Evolutionary conservation across 2,113 vertebrate genomes (phyloP).

Genomic region (Bothrops jararaca): DNA sequence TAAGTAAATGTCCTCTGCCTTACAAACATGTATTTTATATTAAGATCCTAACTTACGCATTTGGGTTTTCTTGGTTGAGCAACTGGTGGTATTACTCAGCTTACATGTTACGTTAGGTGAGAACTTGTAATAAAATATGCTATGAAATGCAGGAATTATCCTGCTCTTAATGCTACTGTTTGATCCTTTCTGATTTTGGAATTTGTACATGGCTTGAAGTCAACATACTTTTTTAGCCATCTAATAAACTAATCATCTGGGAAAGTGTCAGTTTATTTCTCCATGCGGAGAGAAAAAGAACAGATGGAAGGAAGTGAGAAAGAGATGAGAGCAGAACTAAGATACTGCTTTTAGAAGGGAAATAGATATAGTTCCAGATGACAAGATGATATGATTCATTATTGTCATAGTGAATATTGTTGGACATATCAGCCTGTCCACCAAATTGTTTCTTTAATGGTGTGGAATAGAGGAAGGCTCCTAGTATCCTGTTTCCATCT

Average conservation of each 20-base stretch:
- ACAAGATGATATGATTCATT: slow-evolving; percentile 42
- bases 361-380: slow-evolving; percentile 43
- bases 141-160: not conserved
- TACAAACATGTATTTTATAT: not conserved
- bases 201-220: not conserved
- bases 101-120: not conserved
- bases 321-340: slow-evolving; percentile 28
- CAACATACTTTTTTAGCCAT: not conserved
- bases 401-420: not conserved
- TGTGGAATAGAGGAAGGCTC: not conserved
- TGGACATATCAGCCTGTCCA: not conserved
- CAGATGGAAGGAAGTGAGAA: slow-evolving; percentile 48
- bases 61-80: not conserved
- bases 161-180: not conserved
- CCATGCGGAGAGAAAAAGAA: slow-evolving; percentile 30
- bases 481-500: not conserved
- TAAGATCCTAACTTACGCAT: not conserved
- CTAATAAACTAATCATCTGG: slow-evolving; percentile 21
- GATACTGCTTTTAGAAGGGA: slow-evolving; percentile 1
- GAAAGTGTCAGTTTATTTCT: slow-evolving; percentile 8
- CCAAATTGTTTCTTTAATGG: not conserved
- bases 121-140: not conserved
- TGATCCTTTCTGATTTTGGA: not conserved
- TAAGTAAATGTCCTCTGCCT: not conserved
- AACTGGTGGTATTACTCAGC: not conserved